Evolutionary conservation across 2,888 invertebrate species (phyloP).

Genomic region (Dichetophora obliterata): DNA sequence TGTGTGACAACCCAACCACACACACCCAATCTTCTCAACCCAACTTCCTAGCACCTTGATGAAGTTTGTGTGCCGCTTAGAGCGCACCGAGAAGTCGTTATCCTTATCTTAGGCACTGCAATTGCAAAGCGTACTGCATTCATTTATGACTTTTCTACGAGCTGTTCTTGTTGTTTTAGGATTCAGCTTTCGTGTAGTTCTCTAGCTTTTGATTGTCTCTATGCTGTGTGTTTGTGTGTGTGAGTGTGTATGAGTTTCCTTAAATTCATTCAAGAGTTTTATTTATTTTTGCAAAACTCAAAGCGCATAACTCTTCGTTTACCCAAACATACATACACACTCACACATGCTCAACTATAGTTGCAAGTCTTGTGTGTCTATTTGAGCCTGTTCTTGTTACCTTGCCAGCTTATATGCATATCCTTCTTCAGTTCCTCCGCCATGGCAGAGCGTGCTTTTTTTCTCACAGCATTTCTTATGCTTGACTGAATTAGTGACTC

Average conservation of each 20-base stretch:
- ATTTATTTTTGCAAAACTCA: conserved; percentile 29
- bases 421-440: background rate
- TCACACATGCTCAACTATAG: background rate
- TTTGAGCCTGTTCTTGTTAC: background rate
- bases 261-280: conserved; percentile 34
- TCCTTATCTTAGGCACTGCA: conserved; percentile 34
- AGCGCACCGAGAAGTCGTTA: conserved; percentile 19
- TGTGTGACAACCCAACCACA: background rate
- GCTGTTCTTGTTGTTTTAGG: conserved; percentile 1
- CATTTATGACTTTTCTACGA: conserved; percentile 37
- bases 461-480: conserved; percentile 28
- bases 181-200: conserved; percentile 1
- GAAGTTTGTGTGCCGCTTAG: background rate
- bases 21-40: background rate
- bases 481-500: conserved; percentile 31
- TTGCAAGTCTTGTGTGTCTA: background rate
- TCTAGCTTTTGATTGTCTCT: conserved; percentile 4
- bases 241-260: conserved; percentile 2
- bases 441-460: background rate
- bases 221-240: background rate
- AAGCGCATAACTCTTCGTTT: background rate
- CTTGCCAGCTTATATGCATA: background rate
- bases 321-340: background rate
- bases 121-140: conserved; percentile 14
- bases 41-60: background rate